Evolutionary conservation across 1,140 invertebrate species (phyloP), one percentile per base, ranked within the genome.

Genomic region (Drosophila kepulauana): DNA sequence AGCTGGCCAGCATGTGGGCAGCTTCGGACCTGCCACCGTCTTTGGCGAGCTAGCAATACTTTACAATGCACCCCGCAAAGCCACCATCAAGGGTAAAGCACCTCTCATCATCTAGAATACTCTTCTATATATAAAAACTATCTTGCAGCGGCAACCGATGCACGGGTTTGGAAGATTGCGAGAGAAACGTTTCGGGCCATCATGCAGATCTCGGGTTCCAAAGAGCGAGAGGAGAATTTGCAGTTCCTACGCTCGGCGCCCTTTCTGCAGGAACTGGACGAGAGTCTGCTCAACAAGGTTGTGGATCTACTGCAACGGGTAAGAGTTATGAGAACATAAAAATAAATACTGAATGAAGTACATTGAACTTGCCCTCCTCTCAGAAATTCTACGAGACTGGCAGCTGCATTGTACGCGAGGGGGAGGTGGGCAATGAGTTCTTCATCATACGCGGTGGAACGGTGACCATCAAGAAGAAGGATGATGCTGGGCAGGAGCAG

Each of bases 11-110:
- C 94, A 96, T 10, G 94, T 98, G 38, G 96, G 96, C 51, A 95
- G 94, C 64, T 97, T 99, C 91, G 95, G 96, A 1, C 95, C 96
- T 0, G 97, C 97, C 11, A 96, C 97, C 75, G 98, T 97, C 1
- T 99, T 99, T 93, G 98, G 98, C 20, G 98, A 99, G 94, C 93
- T 99, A 30, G 98, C 98, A 38, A 96, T 98, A 81, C 93, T 99
- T 4, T 99, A 99, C 93, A 98, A 98, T 93, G 98, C 97, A 30
- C 98, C 97, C 78, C 93, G 98, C 82, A 96, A 97, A 49, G 97
- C 97, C 20, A 96, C 97, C 4, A 96, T 98, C 63, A 94, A 94
- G 94, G 97, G 95, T 96, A 93, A 94, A 91, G 92, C 10, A 45
- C 1, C n/a, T 7, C 20, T 25, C 0, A 25, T 25, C 20, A 25